Percentiles rank a stretch among this genome's conserved stretches.
phyloP scores from a whole-genome alignment of 2,888 invertebrate genomes.

The Matsumyia berberina region DNA sequence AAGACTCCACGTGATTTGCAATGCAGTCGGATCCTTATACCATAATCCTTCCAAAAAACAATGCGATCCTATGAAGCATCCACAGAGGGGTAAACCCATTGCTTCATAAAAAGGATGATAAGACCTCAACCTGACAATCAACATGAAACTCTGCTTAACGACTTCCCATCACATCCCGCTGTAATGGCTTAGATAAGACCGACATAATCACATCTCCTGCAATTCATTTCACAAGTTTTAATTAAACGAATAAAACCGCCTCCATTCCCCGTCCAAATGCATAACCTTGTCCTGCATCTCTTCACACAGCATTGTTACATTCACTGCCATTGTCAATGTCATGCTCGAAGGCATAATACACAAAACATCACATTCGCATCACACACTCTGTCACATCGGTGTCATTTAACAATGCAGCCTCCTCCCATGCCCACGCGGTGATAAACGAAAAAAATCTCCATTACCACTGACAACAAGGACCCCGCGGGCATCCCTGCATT shows the following conservation, averaged over 20 bases:
- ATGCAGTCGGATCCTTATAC: too few relatives aligned
- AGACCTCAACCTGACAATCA: too few relatives aligned
- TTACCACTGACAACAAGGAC: slow-evolving; percentile 25
- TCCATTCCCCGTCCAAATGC: not conserved
- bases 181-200: too few relatives aligned
- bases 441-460: not conserved
- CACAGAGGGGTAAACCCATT: too few relatives aligned
- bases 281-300: slow-evolving; percentile 22
- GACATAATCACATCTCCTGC: too few relatives aligned
- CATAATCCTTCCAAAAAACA: too few relatives aligned
- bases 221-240: too few relatives aligned
- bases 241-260: not conserved
- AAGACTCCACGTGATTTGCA: too few relatives aligned
- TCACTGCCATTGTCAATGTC: slow-evolving; percentile 18
- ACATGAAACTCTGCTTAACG: too few relatives aligned
- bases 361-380: slow-evolving; percentile 32
- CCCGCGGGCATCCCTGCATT: not conserved
- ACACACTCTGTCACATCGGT: slow-evolving; percentile 34
- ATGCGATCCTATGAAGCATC: too few relatives aligned
- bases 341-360: not conserved
- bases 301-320: not conserved
- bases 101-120: too few relatives aligned
- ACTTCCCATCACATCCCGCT: too few relatives aligned
- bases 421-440: not conserved
- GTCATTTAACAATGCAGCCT: slow-evolving; percentile 30